Evolutionary conservation across 2,888 invertebrate species (phyloP).

Genomic region (Odontocerum albicorne): DNA sequence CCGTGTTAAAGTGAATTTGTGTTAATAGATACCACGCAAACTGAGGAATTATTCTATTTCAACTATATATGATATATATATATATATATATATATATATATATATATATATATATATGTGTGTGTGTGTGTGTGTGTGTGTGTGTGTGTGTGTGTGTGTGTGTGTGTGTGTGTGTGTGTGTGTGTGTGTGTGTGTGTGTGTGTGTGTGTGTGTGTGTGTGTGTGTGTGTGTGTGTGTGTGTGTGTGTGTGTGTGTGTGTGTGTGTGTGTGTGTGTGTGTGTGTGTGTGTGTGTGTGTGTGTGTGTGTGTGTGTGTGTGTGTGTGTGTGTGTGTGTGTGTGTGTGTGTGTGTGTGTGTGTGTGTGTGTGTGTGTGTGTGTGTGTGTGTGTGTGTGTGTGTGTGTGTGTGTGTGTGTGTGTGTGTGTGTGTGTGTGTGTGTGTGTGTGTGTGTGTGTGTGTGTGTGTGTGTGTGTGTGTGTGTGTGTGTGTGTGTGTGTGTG

Average conservation of each 20-base stretch:
- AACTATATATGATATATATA: too few relatives aligned
- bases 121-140: not conserved
- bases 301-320: not conserved
- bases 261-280: not conserved
- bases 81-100: not conserved
- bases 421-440: not conserved
- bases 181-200: not conserved
- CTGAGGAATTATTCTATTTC: too few relatives aligned
- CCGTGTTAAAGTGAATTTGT: too few relatives aligned
- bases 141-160: not conserved
- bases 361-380: not conserved
- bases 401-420: not conserved
- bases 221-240: not conserved
- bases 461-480: not conserved
- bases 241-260: not conserved
- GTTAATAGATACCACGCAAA: too few relatives aligned
- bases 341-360: not conserved
- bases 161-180: not conserved
- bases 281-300: not conserved
- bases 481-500: not conserved
- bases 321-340: not conserved
- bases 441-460: not conserved
- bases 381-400: not conserved
- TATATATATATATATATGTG: not conserved
- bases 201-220: not conserved